These are phyloP conservation scores for Rotaria sp. DNA, from an alignment of 2,888 invertebrate species.

Conservation along the genomic window DNA sequence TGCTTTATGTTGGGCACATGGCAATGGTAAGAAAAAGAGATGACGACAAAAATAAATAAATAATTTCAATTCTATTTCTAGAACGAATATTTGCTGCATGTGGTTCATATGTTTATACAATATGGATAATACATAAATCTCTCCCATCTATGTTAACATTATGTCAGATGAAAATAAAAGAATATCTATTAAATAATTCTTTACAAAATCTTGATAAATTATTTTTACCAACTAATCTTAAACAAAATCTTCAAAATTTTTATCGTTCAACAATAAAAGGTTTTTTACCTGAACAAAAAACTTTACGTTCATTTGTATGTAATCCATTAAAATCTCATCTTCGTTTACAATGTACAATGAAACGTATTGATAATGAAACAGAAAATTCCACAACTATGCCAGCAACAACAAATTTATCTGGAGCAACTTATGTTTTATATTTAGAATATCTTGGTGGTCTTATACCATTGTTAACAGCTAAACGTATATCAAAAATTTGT, in stretches of 20 bases:
- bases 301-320: constrained; percentile 83
- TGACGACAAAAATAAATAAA: background rate
- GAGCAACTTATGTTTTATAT: constrained; percentile 63
- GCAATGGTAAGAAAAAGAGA: background rate
- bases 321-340: constrained; percentile 76
- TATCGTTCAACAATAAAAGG: constrained; percentile 78
- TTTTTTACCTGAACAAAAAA: constrained; percentile 80
- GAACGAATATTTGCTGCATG: constrained; percentile 74
- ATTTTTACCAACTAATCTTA: constrained; percentile 76
- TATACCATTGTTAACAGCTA: constrained; percentile 87
- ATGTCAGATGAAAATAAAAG: constrained; percentile 27
- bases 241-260: constrained; percentile 46
- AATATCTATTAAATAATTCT: background rate
- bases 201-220: constrained; percentile 61
- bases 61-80: background rate
- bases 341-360: constrained; percentile 92
- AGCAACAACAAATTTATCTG: constrained; percentile 44
- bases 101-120: constrained; percentile 81
- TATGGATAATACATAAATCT: constrained; percentile 81
- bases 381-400: background rate
- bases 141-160: constrained; percentile 60
- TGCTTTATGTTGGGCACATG: constrained; percentile 25
- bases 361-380: constrained; percentile 69
- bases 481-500: constrained; percentile 86
- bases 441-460: constrained; percentile 89